phyloP scores from a whole-genome alignment of 2,888 invertebrate species.

The Eubasilissa splendida region DNA sequence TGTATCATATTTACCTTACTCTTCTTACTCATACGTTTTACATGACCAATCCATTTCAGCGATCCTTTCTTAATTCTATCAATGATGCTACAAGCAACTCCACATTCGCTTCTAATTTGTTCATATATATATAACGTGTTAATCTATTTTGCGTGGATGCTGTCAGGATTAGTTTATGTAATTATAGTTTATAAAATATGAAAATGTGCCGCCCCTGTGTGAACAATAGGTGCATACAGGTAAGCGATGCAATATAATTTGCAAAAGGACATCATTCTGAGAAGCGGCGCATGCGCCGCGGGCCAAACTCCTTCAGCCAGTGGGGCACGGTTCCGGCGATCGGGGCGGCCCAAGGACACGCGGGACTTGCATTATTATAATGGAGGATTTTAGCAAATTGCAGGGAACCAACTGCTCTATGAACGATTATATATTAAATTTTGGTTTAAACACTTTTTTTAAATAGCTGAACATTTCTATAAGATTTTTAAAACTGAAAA shows the following conservation, averaged over 20 bases:
- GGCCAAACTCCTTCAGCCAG: constrained; percentile 23
- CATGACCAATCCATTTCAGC: too few species aligned
- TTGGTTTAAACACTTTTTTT: too few species aligned
- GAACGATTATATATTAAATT: constrained; percentile 3
- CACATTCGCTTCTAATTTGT: too few species aligned
- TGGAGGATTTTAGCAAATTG: constrained; percentile 7
- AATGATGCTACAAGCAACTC: too few species aligned
- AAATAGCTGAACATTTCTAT: too few species aligned
- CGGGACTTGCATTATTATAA: constrained; percentile 20
- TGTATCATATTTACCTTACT: too few species aligned
- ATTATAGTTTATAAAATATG: background rate
- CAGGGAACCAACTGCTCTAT: background rate
- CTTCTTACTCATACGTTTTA: too few species aligned
- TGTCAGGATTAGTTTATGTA: background rate
- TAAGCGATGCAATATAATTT: constrained; percentile 35
- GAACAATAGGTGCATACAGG: background rate
- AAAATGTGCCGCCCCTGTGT: background rate
- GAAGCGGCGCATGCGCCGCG: constrained; percentile 45
- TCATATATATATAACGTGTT: too few species aligned
- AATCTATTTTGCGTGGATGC: background rate
- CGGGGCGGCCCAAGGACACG: constrained; percentile 39
- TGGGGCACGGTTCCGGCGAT: background rate
- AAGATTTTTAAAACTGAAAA: too few species aligned
- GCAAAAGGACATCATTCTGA: constrained; percentile 55
- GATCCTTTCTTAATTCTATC: too few species aligned